phyloP scores from a whole-genome alignment of 2,888 invertebrate genomes.

The Lasioglossum oenotherae region DNA sequence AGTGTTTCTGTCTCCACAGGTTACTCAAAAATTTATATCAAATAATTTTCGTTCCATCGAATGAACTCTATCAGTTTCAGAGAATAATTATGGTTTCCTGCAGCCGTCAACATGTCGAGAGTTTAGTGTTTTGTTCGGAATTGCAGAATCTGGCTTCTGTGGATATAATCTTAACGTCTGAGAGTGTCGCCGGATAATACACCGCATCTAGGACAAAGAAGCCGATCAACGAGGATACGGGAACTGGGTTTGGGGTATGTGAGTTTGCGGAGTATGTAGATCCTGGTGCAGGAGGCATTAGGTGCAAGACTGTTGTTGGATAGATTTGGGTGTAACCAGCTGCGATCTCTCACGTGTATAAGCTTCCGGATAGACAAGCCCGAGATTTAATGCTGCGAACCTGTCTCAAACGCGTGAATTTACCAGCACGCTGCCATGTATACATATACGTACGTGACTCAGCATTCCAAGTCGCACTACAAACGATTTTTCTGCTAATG shows the following conservation, averaged over 20 bases:
- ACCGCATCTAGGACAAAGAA: background rate
- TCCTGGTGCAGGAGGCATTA: constrained; percentile 13
- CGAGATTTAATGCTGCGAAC: constrained; percentile 28
- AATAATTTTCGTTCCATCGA: background rate
- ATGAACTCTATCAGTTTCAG: background rate
- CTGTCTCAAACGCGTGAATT: constrained; percentile 22
- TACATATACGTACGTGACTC: background rate
- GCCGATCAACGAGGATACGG: constrained; percentile 18
- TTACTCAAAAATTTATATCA: background rate
- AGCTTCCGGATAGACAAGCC: constrained; percentile 29
- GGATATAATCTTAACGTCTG: background rate
- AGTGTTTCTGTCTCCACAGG: background rate
- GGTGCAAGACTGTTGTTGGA: constrained; percentile 45
- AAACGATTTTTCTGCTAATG: background rate
- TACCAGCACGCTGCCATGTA: background rate
- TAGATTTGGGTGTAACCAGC: constrained; percentile 54
- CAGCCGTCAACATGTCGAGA: background rate
- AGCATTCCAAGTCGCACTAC: background rate
- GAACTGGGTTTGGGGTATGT: background rate
- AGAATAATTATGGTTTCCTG: background rate
- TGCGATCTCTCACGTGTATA: constrained; percentile 55
- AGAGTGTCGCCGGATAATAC: background rate
- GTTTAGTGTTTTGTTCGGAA: background rate
- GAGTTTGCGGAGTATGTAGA: constrained; percentile 30
- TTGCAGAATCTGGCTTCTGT: background rate